Base-by-base conservation (phyloP, 2,797 vertebrate species). In the Percopsis omiscomaycus region DNA sequence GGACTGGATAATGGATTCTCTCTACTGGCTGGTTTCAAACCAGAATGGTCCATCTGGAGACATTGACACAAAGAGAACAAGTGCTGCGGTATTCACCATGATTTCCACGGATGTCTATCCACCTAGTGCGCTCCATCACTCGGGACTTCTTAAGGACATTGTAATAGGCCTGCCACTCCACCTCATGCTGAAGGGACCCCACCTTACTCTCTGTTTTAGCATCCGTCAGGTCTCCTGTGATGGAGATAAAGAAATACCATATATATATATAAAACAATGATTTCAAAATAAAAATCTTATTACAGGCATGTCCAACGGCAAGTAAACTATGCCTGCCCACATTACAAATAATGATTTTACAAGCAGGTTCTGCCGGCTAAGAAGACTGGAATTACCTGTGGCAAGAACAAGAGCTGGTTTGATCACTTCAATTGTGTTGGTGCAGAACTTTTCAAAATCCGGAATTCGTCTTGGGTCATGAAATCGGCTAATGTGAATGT, bases 91-190 rank as follows among this genome's bases (percentile, higher is more conserved):
- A 28, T 49, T 89, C 90, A 98, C 97, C 97, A 53, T 99, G 98
- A 89, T 99, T 99, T 80, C 98, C 96, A 30, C 94, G 95, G 80
- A 98, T 94, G 87, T 99, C 96, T 55, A 99, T 95, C 98, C 98
- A 99, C 82, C 91, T 94, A 1, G 95, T 99, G 86, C 92, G 96
- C 83, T 98, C 93, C 93, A 95, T 89, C 75, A 98, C 96, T 0
- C 83, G 91, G 0, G 97, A 95, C 86, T 92, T 93, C 90, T 96
- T 98, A 73, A 99, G 86, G 79, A 96, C 78, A 79, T 91, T 91
- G 68, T 96, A 92, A 74, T 99, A 99, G 71, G 91, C 94, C 85
- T 96, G 95, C 98, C 98, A 99, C 81, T 99, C 97, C 70, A 92
- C 91, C 78, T 98, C 97, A 8, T 95, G 81, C 81, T 99, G 98